Evolutionary conservation across 2,888 invertebrate genomes (phyloP).

Genomic region (Platynereis dumerilii): DNA sequence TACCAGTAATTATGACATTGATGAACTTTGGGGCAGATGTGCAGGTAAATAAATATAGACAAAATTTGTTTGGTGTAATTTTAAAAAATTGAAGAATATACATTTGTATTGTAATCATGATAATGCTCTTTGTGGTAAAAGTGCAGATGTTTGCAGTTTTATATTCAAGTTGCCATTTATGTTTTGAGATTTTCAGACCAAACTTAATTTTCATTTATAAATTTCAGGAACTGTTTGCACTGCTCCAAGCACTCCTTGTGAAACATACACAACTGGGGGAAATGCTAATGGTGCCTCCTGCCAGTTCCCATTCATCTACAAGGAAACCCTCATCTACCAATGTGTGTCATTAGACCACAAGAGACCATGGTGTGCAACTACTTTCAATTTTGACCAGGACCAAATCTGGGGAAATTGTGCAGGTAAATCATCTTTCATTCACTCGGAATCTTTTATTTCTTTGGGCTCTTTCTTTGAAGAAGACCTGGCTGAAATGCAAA

Average conservation of each 20-base stretch:
- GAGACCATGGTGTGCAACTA: slow-evolving; percentile 19
- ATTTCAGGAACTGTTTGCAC: background rate
- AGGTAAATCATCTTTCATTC: background rate
- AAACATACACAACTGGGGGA: slow-evolving; percentile 5
- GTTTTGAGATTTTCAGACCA: too few relatives aligned
- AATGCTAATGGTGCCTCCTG: slow-evolving; percentile 18
- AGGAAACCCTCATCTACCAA: background rate
- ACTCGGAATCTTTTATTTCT: too few relatives aligned
- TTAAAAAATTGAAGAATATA: too few relatives aligned
- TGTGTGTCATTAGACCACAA: slow-evolving; percentile 8
- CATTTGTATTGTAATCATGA: too few relatives aligned
- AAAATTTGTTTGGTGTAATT: too few relatives aligned
- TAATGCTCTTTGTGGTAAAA: slow-evolving; percentile 12
- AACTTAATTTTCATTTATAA: too few relatives aligned
- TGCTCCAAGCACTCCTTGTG: slow-evolving; percentile 1
- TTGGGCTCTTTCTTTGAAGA: too few relatives aligned
- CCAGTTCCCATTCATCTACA: slow-evolving; percentile 22
- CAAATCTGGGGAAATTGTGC: slow-evolving; percentile 15
- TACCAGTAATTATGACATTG: background rate
- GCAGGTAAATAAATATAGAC: slow-evolving; percentile 1
- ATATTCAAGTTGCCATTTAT: too few relatives aligned
- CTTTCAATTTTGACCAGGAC: slow-evolving; percentile 22
- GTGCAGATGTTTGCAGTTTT: background rate
- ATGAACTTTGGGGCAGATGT: background rate
- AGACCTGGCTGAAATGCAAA: too few relatives aligned